Base-by-base conservation (phyloP, 2,888 invertebrate species). In the Panopea generosa region DNA sequence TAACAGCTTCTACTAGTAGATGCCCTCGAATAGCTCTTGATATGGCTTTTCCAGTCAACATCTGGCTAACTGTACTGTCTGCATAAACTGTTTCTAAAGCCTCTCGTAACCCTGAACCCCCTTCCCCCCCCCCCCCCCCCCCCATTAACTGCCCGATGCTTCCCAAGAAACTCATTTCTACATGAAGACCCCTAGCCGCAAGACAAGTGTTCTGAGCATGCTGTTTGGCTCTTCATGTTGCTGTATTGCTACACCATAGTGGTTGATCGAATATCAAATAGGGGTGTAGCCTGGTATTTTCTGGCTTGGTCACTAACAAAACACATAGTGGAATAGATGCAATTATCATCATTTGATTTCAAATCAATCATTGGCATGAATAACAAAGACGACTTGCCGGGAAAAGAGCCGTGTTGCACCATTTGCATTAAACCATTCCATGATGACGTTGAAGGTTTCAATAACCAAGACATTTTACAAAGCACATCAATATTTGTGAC, bases 201-300 rank as follows among this genome's bases (percentile, higher is more conserved):
- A 49, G 6, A 82, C 71, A 33, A 75, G 57, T 7, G 9, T 27
- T n/a, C 60, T 60, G 40, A 79, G 56, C 24, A 18, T 7, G 53
- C 79, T 82, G 11, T 62, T 45, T n/a, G 9, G 11, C 6, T 59
- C 40, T 14, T 66, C 56, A 45, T n/a, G 52, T 3, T 16, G 14
- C 18, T 77, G 53, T 9, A 83, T 74, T 14, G 22, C 61, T 4
- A 47, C 60, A 77, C 20, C 59, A 82, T 18, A 83, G 53, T 16
- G 82, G 82, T 43, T 85, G 80, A 56, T 84, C 81, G 73, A 84
- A 84, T 22, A 84, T 85, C 4, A 83, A 22, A n/a, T n/a, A 83
- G 57, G 2, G 82, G 76, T 11, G 67, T 55, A 6, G 47, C 49
- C n/a, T 33, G n/a, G 33, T 33, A 33, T 33, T n/a, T 7, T n/a